A percentile compares a stretch with the other conserved stretches of the same genome.
Conservation (phyloP, 2,797 vertebrate species). For the Sebastes diploproa region DNA sequence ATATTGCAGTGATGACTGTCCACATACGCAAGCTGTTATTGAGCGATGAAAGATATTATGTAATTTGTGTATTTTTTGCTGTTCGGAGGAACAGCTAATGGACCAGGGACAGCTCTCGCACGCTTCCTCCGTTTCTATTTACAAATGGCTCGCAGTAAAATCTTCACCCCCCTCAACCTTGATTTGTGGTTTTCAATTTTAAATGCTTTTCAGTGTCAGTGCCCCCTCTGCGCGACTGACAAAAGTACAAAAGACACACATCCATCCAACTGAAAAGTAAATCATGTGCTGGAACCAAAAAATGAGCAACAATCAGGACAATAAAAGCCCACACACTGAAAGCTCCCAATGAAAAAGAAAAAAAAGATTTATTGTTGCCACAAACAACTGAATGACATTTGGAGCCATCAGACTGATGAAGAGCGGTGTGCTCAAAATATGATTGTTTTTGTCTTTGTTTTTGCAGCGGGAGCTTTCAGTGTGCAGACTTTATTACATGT, state of each 20-base stretch:
- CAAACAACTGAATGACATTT: constrained; percentile 37
- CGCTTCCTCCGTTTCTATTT: constrained; percentile 20
- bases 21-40: background rate
- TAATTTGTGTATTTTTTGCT: constrained; percentile 31
- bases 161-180: constrained; percentile 10
- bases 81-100: constrained; percentile 29
- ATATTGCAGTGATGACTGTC: background rate
- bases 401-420: constrained; percentile 36
- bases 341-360: background rate
- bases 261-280: constrained; percentile 24
- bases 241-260: constrained; percentile 29
- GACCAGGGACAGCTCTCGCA: constrained; percentile 9
- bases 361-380: constrained; percentile 15
- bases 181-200: constrained; percentile 56
- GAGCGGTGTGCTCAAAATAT: background rate
- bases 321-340: constrained; percentile 29
- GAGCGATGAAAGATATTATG: constrained; percentile 3
- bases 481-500: background rate
- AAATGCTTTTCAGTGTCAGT: constrained; percentile 28
- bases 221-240: constrained; percentile 15
- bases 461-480: background rate
- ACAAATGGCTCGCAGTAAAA: constrained; percentile 28
- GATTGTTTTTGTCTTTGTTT: constrained; percentile 19
- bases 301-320: constrained; percentile 24
- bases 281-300: constrained; percentile 9